Base-by-base conservation (phyloP, 2,888 invertebrate genomes). In the Molanna angustata region DNA sequence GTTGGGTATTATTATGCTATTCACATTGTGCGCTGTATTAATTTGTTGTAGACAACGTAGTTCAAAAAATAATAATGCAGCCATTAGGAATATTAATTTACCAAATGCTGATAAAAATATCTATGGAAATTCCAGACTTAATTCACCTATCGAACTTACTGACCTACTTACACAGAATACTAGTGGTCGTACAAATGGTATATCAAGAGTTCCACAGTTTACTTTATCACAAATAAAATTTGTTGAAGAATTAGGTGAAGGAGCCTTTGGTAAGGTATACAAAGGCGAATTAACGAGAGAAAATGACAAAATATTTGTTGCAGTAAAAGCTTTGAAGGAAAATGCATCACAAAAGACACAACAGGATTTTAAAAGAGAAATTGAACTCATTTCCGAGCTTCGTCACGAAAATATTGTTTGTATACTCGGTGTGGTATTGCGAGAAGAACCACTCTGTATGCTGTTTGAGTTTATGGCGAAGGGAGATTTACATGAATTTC, bases 391-490 rank as follows among this genome's bases (percentile, higher is more conserved):
- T 79, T 91, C 94, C 0, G 94, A 96, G 69, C 75, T 98, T 55
- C 86, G 90, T 57, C 98, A 98, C 75, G 91, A 93, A 1, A 96
- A 98, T 69, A 94, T 99, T 63, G 93, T 97, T 37, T 94, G 94
- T 70, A 84, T 98, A 61, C 79, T 98, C 53, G 97, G 96, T 0
- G 94, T 95, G 6, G 90, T 93, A 52, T 79, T 92, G 56, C 88
- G 89, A 63, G 90, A 91, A 63, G 89, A 93, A 65, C 94, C 95
- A 0, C 81, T 90, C 69, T 94, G 94, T 66, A 95, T 97, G 93
- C 74, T 99, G 17, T 98, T 98, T 72, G 98, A 99, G 70, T 95
- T 93, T 67, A 97, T 98, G 96, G 89, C 91, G 0, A 86, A 94
- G 69, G 97, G 98, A 0, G 97, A 99, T 71, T 78, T 99, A 47